Evolutionary conservation across 2,888 invertebrate species (phyloP).

Genomic region (Bombyx huttoni): DNA sequence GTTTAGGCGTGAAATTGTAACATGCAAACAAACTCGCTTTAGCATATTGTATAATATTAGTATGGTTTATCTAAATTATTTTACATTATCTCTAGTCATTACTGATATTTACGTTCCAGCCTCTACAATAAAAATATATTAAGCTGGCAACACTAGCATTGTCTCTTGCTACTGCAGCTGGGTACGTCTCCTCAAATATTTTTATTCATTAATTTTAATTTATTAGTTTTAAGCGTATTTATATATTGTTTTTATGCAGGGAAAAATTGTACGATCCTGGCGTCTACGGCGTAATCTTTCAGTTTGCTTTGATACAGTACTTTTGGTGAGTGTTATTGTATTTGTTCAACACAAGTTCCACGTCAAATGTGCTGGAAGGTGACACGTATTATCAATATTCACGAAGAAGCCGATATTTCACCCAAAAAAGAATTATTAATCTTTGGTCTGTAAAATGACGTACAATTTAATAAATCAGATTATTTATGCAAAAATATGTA

Average conservation of each 20-base stretch:
- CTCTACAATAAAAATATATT: background rate
- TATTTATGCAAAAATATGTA: too few relatives aligned
- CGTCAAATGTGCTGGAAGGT: constrained; percentile 71
- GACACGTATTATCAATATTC: constrained; percentile 68
- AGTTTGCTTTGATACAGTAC: constrained; percentile 68
- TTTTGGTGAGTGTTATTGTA: constrained; percentile 50
- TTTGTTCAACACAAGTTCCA: constrained; percentile 53
- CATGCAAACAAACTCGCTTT: too few relatives aligned
- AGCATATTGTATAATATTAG: too few relatives aligned
- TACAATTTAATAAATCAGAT: too few relatives aligned
- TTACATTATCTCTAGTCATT: too few relatives aligned
- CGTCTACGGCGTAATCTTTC: constrained; percentile 51
- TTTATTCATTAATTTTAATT: constrained; percentile 4
- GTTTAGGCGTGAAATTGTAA: too few relatives aligned
- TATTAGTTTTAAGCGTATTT: background rate
- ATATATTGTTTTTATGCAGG: constrained; percentile 35
- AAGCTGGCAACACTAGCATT: constrained; percentile 11
- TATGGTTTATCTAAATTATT: too few relatives aligned
- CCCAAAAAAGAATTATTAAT: background rate
- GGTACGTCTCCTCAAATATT: constrained; percentile 44
- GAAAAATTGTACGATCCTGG: constrained; percentile 56
- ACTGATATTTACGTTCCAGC: too few relatives aligned
- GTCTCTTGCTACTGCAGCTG: constrained; percentile 60
- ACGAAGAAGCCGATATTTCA: constrained; percentile 8
- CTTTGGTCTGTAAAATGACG: too few relatives aligned